Percentiles rank a stretch among this genome's conserved stretches.
Conservation (phyloP, 2,888 invertebrate species). For the Anthophora plumipes region DNA sequence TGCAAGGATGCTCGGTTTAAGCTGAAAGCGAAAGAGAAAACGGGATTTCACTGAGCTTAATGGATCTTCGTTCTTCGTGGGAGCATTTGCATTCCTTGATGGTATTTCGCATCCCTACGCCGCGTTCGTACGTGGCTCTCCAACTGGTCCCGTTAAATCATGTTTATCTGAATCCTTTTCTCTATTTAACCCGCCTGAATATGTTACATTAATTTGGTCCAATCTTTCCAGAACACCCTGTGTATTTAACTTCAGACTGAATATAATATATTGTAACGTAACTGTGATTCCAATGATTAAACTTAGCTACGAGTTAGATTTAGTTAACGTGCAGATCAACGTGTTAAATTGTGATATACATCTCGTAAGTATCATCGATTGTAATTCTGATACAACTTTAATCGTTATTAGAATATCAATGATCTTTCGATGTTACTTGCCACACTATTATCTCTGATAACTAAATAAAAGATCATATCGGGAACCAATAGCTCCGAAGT, state of each 20-base stretch:
- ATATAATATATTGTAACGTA: not conserved
- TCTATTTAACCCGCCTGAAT: not conserved
- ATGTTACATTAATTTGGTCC: too few species aligned
- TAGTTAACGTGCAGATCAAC: too few species aligned
- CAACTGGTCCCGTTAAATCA: constrained; percentile 18
- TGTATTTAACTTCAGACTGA: too few species aligned
- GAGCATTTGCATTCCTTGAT: constrained; percentile 55
- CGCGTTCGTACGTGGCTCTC: constrained; percentile 16
- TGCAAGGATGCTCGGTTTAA: constrained; percentile 42
- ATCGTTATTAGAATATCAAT: not conserved
- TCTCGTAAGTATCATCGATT: too few species aligned
- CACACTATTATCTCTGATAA: not conserved
- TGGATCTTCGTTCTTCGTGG: constrained; percentile 48
- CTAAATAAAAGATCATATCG: constrained; percentile 20
- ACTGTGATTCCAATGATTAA: not conserved
- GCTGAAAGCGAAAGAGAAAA: constrained; percentile 39
- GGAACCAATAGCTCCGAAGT: not conserved
- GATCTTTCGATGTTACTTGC: not conserved
- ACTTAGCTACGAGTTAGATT: too few species aligned
- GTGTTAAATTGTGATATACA: too few species aligned
- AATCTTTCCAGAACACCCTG: too few species aligned
- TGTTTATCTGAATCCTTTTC: constrained; percentile 23
- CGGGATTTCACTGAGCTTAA: constrained; percentile 49
- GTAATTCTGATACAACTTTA: not conserved
- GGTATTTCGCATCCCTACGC: constrained; percentile 28